Base-by-base conservation (phyloP, 1,140 invertebrate genomes). In the Drosophila ohnishii region DNA sequence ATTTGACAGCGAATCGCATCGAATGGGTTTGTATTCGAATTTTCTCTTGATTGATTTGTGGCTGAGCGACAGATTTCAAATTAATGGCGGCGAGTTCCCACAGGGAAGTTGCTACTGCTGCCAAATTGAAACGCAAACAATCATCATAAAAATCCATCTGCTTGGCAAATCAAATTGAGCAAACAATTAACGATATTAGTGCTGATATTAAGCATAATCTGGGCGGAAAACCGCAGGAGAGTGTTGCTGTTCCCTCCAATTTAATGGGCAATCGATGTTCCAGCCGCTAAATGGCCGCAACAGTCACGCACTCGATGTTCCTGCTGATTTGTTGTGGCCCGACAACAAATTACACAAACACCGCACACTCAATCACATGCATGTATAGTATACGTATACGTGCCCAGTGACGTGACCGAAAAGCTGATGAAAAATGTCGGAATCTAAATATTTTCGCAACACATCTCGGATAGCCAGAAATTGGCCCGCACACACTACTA, bases 401-500 rank as follows among this genome's bases (percentile, higher is more conserved):
- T 37, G 51, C 32, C 51, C 32, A 53, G 56, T 65, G 74, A 76
- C 57, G 74, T 69, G 74, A 77, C 73, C 74, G 53, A 77, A 77
- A 77, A 77, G 65, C 39, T 62, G 75, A 77, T 77, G 75, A 77
- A 77, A 77, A 77, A 77, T 77, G 74, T 70, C 57, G 32, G 65
- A 77, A 77, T 63, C 64, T 62, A 77, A 77, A 77, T 77, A 77
- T 77, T 77, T 72, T 71, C 11, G 63, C 66, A 70, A 57, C 40
- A 45, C 40, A 57, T 28, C 30, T n/a, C 32, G 28, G 28, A 11
- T 45, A 28, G 35, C n/a, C 70, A 42, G 44, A 55, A 47, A 70
- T 77, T 64, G 65, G 60, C 69, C 53, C 44, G 16, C 44, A 30
- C 51, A 66, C 25, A 28, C 25, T 28, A 28, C 61, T 69, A 66